Evolutionary conservation across 2,888 invertebrate genomes (phyloP), one percentile per base, ranked within the genome.

Genomic region (Aquatica leii): DNA sequence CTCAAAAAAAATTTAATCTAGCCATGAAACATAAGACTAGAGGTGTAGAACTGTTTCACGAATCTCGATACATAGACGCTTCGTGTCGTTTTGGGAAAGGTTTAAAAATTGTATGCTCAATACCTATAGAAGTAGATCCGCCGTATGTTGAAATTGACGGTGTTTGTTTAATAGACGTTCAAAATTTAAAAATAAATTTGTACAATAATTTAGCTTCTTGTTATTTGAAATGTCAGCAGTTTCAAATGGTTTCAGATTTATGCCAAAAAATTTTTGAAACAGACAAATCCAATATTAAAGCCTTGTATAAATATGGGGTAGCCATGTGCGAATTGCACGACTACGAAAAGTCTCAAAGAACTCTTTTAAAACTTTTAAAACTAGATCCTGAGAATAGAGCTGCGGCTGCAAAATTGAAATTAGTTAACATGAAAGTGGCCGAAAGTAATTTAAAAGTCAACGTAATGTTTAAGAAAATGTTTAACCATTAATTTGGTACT

Each of bases 171-270:
- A 78, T 82, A 6, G 84, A 87, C 59, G 82, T 92, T 68, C 77
- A 85, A 35, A 81, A 82, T 54, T 78, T 92, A 6, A 87, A 91
- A 77, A 81, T 87, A 8, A 88, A 87, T 70, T 82, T 94, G 6
- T 92, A 91, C 77, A 91, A 92, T 70, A 96, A 96, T 80, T 82
- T 95, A 77, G 92, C 94, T 0, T 90, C 91, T 48, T 94, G 94
- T 77, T 90, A 94, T 72, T 83, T 93, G 15, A 88, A 88, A 66
- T 85, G 85, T 65, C 80, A 87, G 8, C 88, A 90, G 68, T 91
- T 87, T 78, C 84, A 87, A 3, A 86, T 88, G 63, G 89, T 88
- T 0, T 77, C 92, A 24, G 82, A 85, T 37, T 84, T 93, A 9
- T 92, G 85, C 9, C 72, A 81, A 37, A 85, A 82, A 73, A 82